Evolutionary conservation across 2,113 vertebrate genomes (phyloP), one percentile per base, ranked within the genome.

Genomic region (Melanotaenia duboulayi): DNA sequence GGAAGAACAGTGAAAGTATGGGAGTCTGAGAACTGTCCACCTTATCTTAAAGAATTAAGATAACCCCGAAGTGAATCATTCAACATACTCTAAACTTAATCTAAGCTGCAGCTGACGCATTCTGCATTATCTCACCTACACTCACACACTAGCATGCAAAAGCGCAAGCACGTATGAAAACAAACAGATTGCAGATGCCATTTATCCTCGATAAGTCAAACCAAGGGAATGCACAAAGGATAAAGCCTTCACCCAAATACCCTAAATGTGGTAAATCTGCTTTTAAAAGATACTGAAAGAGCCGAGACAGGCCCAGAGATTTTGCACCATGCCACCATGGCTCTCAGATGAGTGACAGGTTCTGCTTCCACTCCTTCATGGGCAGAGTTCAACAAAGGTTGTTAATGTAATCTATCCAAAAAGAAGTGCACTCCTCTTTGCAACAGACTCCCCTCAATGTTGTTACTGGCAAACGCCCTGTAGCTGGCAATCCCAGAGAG

Each of bases 11-110:
- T 4, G 28, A 74, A 71, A 73, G 86, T n/a, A 80, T 86, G 86
- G 87, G 87, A 86, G 88, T 68, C 78, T 78, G 78, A 81, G 67
- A 74, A 77, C 62, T 77, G 85, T 85, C 78, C 63, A 11, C 25
- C 64, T 90, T 87, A 90, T 91, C 88, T 71, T 23, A 61, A 42
- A 81, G 82, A 81, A 81, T 91, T 82, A 90, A 84, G 88, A 91
- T 91, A 90, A 90, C 71, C 73, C 82, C 35, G 52, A 60, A 84
- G 86, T 74, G 78, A 88, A 87, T 90, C 87, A 83, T 69, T 92
- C 89, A 88, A 57, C 88, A 14, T 56, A 71, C 68, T 32, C 80
- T 64, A 14, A 63, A 71, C 9, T 65, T 75, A 80, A 88, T 90
- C 88, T 74, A 50, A 66, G 48, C 74, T 62, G 23, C 1, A 28